Base-by-base conservation (phyloP, 2,888 invertebrate genomes). In the Pristionchus entomophagus region DNA sequence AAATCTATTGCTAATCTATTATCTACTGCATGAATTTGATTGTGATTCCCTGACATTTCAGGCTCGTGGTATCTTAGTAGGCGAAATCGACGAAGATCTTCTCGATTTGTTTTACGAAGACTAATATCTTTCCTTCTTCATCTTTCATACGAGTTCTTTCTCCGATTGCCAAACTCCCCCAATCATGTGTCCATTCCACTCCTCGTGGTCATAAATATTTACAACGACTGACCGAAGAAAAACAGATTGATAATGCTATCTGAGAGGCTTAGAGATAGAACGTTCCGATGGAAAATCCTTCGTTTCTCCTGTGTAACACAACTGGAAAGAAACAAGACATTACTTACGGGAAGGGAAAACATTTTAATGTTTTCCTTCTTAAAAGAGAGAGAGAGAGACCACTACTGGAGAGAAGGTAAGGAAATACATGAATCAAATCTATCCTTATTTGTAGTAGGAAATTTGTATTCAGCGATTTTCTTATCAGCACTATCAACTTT, bases 41-140 rank as follows among this genome's bases (percentile, higher is more conserved):
- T 69, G 6, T 38, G 17, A 26, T 26, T 29, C 45, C 3, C 2
- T 3, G 87, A 88, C 6, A 12, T 87, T 89, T 5, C 90, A 91
- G 84, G 88, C 89, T 65, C 86, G 89, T 26, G 90, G 90, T 45
- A 90, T 91, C 53, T 85, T 91, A 0, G 87, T 91, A 10, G 90
- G 90, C 0, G 90, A 91, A 83, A 91, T 91, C 26, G 90, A 91
- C 45, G 90, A 91, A 59, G 90, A 91, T 59, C 69, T 91, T 14
- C 85, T 91, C n/a, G 90, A 90, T 73, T 12, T 89, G 14, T 90
- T 90, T 81, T 89, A 90, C 84, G 90, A 89, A 83, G 73, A 84
- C n/a, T 82, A 51, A 80, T 32, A 2, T 12, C 38, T 56, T 59
- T n/a, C 38, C 29, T 4, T 38, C n/a, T 19, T 35, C n/a, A 53